These are phyloP conservation scores for Macropus fuliginosus DNA, from an alignment of 2,797 vertebrate genomes.

Conservation along the genomic window DNA sequence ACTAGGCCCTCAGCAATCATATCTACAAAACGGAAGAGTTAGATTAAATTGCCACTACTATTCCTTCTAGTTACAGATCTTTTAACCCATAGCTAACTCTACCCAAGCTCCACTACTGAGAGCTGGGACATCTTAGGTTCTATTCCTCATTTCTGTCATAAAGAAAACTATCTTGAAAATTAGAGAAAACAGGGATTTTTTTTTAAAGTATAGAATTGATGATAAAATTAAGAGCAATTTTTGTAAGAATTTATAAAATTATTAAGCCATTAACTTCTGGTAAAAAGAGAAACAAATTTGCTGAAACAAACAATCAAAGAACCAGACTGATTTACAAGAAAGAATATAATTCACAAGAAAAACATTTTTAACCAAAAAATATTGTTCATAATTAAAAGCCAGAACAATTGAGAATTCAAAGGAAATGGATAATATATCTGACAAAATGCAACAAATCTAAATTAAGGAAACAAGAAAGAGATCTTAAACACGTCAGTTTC, in stretches of 20 bases:
- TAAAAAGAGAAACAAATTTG: background rate
- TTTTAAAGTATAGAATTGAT: background rate
- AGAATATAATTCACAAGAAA: background rate
- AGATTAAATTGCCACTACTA: too few relatives aligned
- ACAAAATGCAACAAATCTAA: background rate
- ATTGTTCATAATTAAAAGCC: background rate
- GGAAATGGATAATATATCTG: background rate
- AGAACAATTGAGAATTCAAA: background rate
- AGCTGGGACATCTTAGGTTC: background rate
- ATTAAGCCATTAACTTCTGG: background rate
- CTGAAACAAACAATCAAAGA: background rate
- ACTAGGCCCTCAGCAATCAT: too few relatives aligned
- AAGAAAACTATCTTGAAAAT: background rate
- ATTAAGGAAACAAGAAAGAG: background rate
- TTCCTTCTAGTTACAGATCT: background rate
- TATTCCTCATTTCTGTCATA: background rate
- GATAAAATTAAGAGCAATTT: background rate
- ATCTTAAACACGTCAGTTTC: background rate
- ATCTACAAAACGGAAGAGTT: too few relatives aligned
- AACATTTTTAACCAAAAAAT: background rate
- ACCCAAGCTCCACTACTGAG: background rate
- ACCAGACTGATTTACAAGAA: background rate
- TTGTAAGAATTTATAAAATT: background rate
- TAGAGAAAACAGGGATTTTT: background rate
- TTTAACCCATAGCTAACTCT: background rate